Conservation (phyloP, 2,888 invertebrate species). For the Trimorus sp. region DNA sequence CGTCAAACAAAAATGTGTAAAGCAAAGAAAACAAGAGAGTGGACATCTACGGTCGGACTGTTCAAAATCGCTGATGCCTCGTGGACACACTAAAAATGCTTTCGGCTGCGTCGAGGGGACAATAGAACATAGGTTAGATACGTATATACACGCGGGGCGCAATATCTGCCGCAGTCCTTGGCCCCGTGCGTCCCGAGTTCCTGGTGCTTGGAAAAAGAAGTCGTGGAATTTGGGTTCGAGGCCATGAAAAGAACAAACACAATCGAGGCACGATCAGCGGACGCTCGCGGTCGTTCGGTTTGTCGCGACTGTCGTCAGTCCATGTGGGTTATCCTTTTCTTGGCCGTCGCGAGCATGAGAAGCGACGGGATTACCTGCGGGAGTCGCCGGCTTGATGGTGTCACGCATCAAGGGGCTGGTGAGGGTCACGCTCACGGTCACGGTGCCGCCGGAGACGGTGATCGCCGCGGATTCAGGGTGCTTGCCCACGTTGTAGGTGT, state of each 20-base stretch:
- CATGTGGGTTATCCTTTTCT: constrained; percentile 79
- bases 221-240: constrained; percentile 64
- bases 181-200: constrained; percentile 73
- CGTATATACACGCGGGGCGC: constrained; percentile 69
- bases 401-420: constrained; percentile 97
- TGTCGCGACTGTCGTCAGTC: constrained; percentile 1
- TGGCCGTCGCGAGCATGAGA: constrained; percentile 75
- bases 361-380: constrained; percentile 78
- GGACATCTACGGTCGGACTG: constrained; percentile 12
- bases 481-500: constrained; percentile 91
- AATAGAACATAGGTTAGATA: constrained; percentile 70
- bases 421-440: constrained; percentile 92
- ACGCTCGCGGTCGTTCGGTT: background rate
- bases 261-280: constrained; percentile 53
- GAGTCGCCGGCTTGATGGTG: constrained; percentile 76
- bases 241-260: constrained; percentile 81
- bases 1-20: constrained; percentile 25
- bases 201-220: constrained; percentile 73
- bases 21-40: constrained; percentile 53
- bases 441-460: constrained; percentile 89
- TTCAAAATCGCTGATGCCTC: constrained; percentile 57
- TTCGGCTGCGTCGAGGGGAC: constrained; percentile 75
- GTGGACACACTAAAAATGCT: constrained; percentile 76
- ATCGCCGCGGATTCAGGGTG: constrained; percentile 93
- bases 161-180: constrained; percentile 72